phyloP scores from a whole-genome alignment of 2,113 vertebrate genomes.

The Axis porcinus region DNA sequence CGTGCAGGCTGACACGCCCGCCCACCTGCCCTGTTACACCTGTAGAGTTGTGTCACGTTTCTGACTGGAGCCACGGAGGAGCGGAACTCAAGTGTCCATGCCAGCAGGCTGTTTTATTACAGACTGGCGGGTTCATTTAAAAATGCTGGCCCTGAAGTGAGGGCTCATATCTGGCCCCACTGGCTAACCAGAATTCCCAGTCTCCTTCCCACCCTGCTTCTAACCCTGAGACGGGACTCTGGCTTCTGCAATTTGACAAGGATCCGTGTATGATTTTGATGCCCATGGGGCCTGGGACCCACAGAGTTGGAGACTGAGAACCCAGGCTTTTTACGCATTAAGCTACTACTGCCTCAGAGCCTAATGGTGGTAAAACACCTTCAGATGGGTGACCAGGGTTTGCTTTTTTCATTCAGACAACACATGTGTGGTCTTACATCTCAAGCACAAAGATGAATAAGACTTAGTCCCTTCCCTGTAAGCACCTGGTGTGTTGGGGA shows the following conservation, averaged over 20 bases:
- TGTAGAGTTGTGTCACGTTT: not conserved
- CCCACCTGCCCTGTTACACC: not conserved
- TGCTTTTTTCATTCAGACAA: not conserved
- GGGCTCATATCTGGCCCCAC: not conserved
- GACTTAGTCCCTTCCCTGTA: not conserved
- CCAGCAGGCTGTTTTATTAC: not conserved
- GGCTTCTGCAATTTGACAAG: not conserved
- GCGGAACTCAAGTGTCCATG: not conserved
- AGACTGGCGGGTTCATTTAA: not conserved
- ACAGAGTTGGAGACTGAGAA: not conserved
- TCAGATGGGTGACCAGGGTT: not conserved
- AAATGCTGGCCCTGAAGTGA: not conserved
- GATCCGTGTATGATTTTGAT: not conserved
- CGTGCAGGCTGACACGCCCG: fast-evolving
- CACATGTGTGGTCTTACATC: not conserved
- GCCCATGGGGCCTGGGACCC: not conserved
- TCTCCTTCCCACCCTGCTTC: fast-evolving
- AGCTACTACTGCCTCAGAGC: not conserved
- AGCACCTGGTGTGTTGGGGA: fast-evolving
- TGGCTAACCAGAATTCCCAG: too few species aligned
- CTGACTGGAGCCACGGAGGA: not conserved
- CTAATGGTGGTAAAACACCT: not conserved
- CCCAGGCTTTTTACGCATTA: not conserved
- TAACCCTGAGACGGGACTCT: not conserved
- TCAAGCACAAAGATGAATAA: not conserved